Percentiles rank a stretch among this genome's conserved stretches.
phyloP scores from a whole-genome alignment of 2,797 vertebrate species.

The Xyrichtys novacula region DNA sequence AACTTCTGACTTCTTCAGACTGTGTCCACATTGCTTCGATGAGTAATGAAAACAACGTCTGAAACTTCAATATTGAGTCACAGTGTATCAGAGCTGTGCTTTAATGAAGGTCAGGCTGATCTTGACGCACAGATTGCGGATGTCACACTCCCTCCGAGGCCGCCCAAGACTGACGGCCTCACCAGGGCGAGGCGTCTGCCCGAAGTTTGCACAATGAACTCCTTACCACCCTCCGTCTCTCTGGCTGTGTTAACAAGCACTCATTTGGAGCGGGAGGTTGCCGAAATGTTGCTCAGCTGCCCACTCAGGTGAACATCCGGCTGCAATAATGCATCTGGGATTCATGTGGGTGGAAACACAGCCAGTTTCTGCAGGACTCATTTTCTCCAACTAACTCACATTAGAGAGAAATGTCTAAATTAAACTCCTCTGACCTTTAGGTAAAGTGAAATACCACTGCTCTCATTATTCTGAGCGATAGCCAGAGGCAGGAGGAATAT shows the following conservation, averaged over 20 bases:
- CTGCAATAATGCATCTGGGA: constrained; percentile 35
- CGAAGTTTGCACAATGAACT: neutral
- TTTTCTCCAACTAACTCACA: constrained; percentile 56
- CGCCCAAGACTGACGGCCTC: constrained; percentile 4
- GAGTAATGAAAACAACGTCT: neutral
- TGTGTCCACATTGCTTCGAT: neutral
- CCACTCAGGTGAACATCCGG: constrained; percentile 30
- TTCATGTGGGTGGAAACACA: constrained; percentile 38
- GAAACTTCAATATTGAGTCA: neutral
- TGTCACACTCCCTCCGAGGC: neutral
- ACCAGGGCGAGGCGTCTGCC: neutral
- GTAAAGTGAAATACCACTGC: constrained; percentile 71
- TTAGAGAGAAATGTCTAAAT: constrained; percentile 67
- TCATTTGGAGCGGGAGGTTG: constrained; percentile 30
- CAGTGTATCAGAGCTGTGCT: neutral
- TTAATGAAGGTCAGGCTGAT: constrained; percentile 23
- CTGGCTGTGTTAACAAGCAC: constrained; percentile 32
- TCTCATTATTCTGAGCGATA: constrained; percentile 75
- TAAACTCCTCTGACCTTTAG: constrained; percentile 75
- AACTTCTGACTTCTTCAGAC: neutral
- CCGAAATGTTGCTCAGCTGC: constrained; percentile 20
- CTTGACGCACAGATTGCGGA: constrained; percentile 5
- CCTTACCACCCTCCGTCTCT: constrained; percentile 2
- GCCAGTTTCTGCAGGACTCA: constrained; percentile 50
- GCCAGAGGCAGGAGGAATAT: constrained; percentile 47